Evolutionary conservation across 2,797 vertebrate genomes (phyloP).

Genomic region (Macroramphosus scolopax): DNA sequence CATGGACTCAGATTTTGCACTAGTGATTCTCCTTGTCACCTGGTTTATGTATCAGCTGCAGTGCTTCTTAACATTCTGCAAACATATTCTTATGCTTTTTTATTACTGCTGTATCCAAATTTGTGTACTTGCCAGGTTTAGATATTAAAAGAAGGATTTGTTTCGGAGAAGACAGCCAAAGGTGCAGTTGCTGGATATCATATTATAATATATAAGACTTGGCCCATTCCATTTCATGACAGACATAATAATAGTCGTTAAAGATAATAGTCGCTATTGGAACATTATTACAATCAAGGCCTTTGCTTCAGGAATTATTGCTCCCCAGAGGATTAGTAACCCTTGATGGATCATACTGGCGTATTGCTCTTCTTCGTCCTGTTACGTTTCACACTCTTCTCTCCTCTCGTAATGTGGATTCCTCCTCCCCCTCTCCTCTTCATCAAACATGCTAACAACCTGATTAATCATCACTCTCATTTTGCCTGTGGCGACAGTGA

Average conservation of each 20-base stretch:
- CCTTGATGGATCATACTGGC: constrained; percentile 57
- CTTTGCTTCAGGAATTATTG: constrained; percentile 63
- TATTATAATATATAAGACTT: constrained; percentile 55
- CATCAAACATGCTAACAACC: constrained; percentile 71
- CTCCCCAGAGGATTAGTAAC: constrained; percentile 56
- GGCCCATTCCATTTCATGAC: constrained; percentile 60
- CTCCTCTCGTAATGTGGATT: constrained; percentile 23
- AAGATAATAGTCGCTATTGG: constrained; percentile 73
- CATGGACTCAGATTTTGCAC: not conserved
- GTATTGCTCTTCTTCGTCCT: constrained; percentile 43
- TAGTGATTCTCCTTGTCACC: too few species aligned
- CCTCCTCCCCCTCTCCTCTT: constrained; percentile 25
- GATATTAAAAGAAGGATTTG: constrained; percentile 7
- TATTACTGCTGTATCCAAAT: too few species aligned
- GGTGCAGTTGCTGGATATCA: not conserved
- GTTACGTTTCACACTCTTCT: constrained; percentile 44
- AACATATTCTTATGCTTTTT: too few species aligned
- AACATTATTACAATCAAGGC: constrained; percentile 71
- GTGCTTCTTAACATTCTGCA: too few species aligned
- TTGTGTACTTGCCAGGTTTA: too few species aligned
- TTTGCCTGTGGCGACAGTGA: constrained; percentile 49
- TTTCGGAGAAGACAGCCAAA: constrained; percentile 15
- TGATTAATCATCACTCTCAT: constrained; percentile 69
- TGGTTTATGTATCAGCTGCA: too few species aligned
- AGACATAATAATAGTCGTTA: constrained; percentile 70